Percentiles rank a stretch among this genome's conserved stretches.
Conservation (phyloP, 2,113 vertebrate genomes). For the Cichladusa arquata region DNA sequence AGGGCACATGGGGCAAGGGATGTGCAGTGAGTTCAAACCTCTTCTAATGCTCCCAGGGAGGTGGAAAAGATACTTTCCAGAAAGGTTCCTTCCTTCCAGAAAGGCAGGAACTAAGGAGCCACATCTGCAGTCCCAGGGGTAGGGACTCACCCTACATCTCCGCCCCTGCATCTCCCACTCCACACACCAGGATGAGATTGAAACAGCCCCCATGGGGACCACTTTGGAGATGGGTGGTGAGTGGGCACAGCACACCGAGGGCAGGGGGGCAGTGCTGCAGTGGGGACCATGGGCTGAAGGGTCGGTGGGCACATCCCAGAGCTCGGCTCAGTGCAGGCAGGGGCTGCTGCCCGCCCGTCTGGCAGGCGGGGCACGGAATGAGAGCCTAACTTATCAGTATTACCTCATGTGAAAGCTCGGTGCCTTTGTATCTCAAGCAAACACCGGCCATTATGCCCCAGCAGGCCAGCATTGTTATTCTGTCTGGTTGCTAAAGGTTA, state of each 20-base stretch:
- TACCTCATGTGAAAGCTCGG: conserved; percentile 70
- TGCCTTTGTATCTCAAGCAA: conserved; percentile 65
- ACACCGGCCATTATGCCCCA: conserved; percentile 58
- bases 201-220: accelerated
- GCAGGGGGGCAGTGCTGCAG: background rate
- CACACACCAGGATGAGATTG: accelerated
- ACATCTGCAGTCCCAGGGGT: accelerated
- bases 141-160: background rate
- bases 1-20: background rate
- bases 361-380: background rate
- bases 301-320: background rate
- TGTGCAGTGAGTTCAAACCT: background rate
- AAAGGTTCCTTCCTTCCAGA: background rate
- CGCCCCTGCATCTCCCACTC: accelerated
- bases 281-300: accelerated
- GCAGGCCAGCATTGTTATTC: conserved; percentile 54
- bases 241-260: accelerated
- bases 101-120: background rate
- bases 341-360: background rate
- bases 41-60: background rate
- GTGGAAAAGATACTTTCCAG: accelerated
- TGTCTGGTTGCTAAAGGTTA: conserved; percentile 58
- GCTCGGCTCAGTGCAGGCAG: background rate
- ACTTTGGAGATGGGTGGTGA: accelerated
- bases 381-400: conserved; percentile 52